Percentiles rank a stretch among this genome's conserved stretches.
These are phyloP conservation scores for Andrena haemorrhoa DNA, from an alignment of 2,888 invertebrate genomes.

Conservation along the genomic window DNA sequence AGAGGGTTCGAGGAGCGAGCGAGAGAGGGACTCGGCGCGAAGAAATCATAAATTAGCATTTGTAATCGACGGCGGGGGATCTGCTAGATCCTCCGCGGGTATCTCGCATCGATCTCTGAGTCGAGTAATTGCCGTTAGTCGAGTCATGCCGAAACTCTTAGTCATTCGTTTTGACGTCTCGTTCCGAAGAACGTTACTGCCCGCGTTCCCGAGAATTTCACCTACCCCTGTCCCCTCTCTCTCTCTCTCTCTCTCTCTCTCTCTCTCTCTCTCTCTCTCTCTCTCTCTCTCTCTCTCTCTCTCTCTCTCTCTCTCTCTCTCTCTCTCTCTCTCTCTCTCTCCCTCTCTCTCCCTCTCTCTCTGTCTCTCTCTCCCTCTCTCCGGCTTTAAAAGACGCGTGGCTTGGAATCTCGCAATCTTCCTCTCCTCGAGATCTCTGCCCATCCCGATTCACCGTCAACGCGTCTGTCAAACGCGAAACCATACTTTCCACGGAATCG, in stretches of 20 bases:
- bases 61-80: conserved; percentile 73
- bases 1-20: conserved; percentile 7
- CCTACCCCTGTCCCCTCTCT: background rate
- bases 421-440: background rate
- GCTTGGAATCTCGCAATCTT: background rate
- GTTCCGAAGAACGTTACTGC: conserved; percentile 46
- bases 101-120: conserved; percentile 73
- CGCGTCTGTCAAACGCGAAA: too few relatives aligned
- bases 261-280: too few relatives aligned
- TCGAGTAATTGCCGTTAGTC: conserved; percentile 68
- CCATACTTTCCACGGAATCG: too few relatives aligned
- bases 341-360: background rate
- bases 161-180: conserved; percentile 67
- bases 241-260: too few relatives aligned
- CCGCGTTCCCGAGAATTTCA: conserved; percentile 44
- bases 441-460: background rate
- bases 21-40: conserved; percentile 67
- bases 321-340: background rate
- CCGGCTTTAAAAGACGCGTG: background rate
- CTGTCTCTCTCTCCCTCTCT: background rate
- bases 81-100: conserved; percentile 65
- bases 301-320: background rate
- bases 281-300: background rate
- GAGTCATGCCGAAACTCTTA: conserved; percentile 71
- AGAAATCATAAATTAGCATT: conserved; percentile 81